phyloP scores from a whole-genome alignment of 2,888 invertebrate species.

The Heliconius ismenius region DNA sequence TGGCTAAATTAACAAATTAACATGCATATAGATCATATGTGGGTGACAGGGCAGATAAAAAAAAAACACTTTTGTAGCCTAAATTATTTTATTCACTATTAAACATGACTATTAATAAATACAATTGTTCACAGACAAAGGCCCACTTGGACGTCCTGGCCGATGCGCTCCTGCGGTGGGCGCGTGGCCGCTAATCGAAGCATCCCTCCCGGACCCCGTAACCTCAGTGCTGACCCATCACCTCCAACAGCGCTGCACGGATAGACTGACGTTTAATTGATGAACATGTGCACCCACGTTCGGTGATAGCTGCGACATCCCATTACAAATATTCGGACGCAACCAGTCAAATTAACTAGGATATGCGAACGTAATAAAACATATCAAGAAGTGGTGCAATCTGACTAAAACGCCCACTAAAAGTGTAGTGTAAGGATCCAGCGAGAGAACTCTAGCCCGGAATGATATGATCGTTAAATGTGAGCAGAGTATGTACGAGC shows the following conservation, averaged over 20 bases:
- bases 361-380: slow-evolving; percentile 75
- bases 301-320: slow-evolving; percentile 72
- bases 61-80: background rate
- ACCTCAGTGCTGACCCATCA: slow-evolving; percentile 56
- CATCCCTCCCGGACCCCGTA: slow-evolving; percentile 54
- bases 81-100: background rate
- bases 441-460: slow-evolving; percentile 57
- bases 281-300: slow-evolving; percentile 63
- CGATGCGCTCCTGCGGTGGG: slow-evolving; percentile 96
- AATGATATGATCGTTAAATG: slow-evolving; percentile 40
- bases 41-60: no score
- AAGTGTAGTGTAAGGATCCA: slow-evolving; percentile 75
- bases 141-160: slow-evolving; percentile 97
- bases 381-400: slow-evolving; percentile 80
- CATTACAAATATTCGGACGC: slow-evolving; percentile 67
- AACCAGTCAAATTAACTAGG: slow-evolving; percentile 70
- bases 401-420: slow-evolving; percentile 70
- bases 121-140: slow-evolving; percentile 89
- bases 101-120: background rate
- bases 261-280: slow-evolving; percentile 61
- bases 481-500: slow-evolving; percentile 46
- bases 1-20: no score
- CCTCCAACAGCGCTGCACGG: slow-evolving; percentile 64
- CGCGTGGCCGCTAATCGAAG: slow-evolving; percentile 90
- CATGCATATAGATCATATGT: no score